These are phyloP conservation scores for Tupaia tana DNA, from an alignment of 2,113 vertebrate species.

Conservation along the genomic window DNA sequence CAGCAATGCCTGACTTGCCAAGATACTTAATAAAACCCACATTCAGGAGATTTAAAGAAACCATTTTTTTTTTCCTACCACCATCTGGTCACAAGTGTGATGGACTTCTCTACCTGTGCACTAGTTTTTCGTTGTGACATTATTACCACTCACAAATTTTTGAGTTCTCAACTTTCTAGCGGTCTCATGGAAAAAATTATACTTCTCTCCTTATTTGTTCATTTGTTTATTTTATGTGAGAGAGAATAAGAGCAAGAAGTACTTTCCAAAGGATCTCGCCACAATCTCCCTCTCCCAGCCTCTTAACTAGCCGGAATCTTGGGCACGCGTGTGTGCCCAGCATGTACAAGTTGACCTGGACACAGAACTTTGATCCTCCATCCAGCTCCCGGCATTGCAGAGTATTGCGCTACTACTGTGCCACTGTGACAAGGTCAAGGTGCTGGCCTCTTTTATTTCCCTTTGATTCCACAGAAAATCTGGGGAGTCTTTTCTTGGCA, in stretches of 20 bases:
- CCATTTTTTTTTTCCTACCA: not conserved
- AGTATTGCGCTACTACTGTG: too few relatives aligned
- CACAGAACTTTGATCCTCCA: too few relatives aligned
- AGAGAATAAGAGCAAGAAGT: too few relatives aligned
- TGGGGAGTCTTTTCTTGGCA: not conserved
- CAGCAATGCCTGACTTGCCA: not conserved
- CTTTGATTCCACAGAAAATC: not conserved
- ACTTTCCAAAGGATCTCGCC: too few relatives aligned
- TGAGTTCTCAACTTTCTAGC: conserved; percentile 11
- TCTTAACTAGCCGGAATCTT: too few relatives aligned
- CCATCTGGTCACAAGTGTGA: not conserved
- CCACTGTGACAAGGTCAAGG: too few relatives aligned
- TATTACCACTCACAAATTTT: not conserved
- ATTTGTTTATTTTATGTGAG: too few relatives aligned
- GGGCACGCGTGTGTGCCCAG: too few relatives aligned
- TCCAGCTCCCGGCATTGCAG: too few relatives aligned
- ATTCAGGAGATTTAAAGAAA: conserved; percentile 32
- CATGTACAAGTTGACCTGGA: too few relatives aligned
- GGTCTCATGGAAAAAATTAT: not conserved
- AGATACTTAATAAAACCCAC: conserved; percentile 5
- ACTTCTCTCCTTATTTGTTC: too few relatives aligned
- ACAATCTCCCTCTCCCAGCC: too few relatives aligned
- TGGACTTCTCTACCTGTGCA: not conserved
- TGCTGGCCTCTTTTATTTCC: not conserved
- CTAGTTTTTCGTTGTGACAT: conserved; percentile 24